A percentile compares a stretch with the other conserved stretches of the same genome.
Conservation (phyloP, 2,888 invertebrate genomes). For the Holacanthella duospinosa region DNA sequence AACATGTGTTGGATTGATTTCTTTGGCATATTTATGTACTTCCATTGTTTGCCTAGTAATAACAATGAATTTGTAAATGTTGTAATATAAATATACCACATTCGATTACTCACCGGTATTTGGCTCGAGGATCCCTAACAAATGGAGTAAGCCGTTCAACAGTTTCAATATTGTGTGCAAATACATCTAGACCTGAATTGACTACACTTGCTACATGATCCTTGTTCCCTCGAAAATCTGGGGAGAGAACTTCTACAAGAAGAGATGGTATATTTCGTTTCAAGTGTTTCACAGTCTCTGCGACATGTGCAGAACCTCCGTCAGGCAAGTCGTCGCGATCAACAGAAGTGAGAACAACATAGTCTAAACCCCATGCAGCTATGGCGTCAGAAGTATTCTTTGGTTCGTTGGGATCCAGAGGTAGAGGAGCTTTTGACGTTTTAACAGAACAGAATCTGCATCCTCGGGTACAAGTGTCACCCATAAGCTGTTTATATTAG, state of each 20-base stretch:
- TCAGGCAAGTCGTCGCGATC: conserved; percentile 92
- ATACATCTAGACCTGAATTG: conserved; percentile 80
- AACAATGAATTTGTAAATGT: neutral
- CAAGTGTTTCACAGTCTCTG: conserved; percentile 77
- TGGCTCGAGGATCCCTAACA: conserved; percentile 86
- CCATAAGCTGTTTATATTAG: conserved; percentile 77
- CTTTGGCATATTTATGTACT: conserved; percentile 72
- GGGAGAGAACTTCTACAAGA: conserved; percentile 90
- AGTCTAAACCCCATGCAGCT: conserved; percentile 88
- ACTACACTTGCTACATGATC: conserved; percentile 64
- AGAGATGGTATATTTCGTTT: conserved; percentile 50
- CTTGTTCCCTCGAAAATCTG: conserved; percentile 82
- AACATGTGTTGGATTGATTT: conserved; percentile 64
- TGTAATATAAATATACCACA: conserved; percentile 9
- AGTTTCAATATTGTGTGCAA: conserved; percentile 97
- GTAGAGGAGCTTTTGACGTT: conserved; percentile 79
- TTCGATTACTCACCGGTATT: conserved; percentile 52
- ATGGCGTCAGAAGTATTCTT: conserved; percentile 84
- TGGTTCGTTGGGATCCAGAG: conserved; percentile 82
- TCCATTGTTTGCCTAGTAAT: conserved; percentile 63
- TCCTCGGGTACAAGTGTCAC: conserved; percentile 97
- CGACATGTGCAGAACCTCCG: conserved; percentile 88
- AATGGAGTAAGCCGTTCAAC: conserved; percentile 80
- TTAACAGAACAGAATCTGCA: conserved; percentile 98
- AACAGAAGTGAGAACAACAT: conserved; percentile 94